Base-by-base conservation (phyloP, 2,888 invertebrate genomes). In the Palloptera scutellata region DNA sequence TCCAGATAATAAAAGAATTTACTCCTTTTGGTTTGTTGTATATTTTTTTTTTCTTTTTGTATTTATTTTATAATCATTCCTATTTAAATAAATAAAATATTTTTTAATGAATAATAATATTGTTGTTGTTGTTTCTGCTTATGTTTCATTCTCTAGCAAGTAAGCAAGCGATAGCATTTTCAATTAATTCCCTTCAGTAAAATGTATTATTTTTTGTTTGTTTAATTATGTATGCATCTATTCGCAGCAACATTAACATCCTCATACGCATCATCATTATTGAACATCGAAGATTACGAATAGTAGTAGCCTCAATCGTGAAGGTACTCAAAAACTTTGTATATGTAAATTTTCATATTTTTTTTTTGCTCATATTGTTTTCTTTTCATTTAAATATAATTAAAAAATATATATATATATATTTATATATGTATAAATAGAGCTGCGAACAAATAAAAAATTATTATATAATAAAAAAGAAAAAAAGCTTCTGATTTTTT, bases 31-130 rank as follows among this genome's bases (percentile, higher is more conserved):
- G 42, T 54, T 68, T 75, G 75, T 78, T 75, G 73, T 75, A 70
- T 73, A 72, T 71, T 69, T 59, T 41, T 52, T 78, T 58, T 42
- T 12, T 42, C 9, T 41, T 15, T 58, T 58, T 58, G 12, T 41
- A 58, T n/a, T 57, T 19, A 76, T 78, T 72, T 76, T 76, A 76
- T 76, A 75, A 75, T 73, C 73, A 72, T 74, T 76, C 78, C 77
- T 77, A 76, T 76, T 75, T 74, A 74, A 79, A 78, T 77, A 77
- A 79, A 78, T 77, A 73, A 78, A 76, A 78, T 75, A 72, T 68
- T 30, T 30, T 76, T 78, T 71, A 4, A 30, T 30, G 30, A 30
- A 30, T 30, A 30, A 30, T 30, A 30, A 30, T 30, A 4, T 30
- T 30, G 30, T 6, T 30, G 30, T 30, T 30, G 30, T 30, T 30